These are phyloP conservation scores for Drosophila pseudoobscura DNA, from an alignment of 1,140 invertebrate species.

Conservation along the genomic window DNA sequence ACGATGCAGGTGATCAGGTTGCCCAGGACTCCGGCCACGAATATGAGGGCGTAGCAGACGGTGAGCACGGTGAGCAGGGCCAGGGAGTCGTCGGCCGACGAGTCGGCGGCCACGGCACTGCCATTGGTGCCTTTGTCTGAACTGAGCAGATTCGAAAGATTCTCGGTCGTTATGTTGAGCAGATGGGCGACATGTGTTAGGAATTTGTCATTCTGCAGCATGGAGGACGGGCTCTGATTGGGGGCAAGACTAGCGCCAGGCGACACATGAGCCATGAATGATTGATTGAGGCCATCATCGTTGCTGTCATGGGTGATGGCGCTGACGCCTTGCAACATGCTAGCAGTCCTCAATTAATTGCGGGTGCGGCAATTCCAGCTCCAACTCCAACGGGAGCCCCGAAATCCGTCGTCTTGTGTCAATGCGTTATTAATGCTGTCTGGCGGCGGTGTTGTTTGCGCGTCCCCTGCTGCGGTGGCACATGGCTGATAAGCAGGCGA, in stretches of 20 bases:
- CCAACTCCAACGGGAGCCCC: slow-evolving; percentile 1
- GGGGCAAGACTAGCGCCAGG: slow-evolving; percentile 14
- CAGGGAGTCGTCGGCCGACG: slow-evolving; percentile 82
- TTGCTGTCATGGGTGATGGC: slow-evolving; percentile 45
- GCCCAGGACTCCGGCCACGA: slow-evolving; percentile 91
- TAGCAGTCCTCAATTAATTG: slow-evolving; percentile 69
- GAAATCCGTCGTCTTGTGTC: slow-evolving; percentile 31
- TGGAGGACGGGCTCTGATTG: slow-evolving; percentile 18
- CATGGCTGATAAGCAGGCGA: slow-evolving; percentile 71
- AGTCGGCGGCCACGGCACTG: slow-evolving; percentile 32
- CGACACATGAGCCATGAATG: slow-evolving; percentile 70
- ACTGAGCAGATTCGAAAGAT: slow-evolving; percentile 70
- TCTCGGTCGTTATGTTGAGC: slow-evolving; percentile 76
- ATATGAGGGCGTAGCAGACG: slow-evolving; percentile 89
- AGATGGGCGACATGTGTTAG: slow-evolving; percentile 76
- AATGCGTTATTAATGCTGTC: slow-evolving; percentile 57
- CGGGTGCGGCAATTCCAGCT: slow-evolving; percentile 27
- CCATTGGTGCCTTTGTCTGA: slow-evolving; percentile 46
- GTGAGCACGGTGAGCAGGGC: slow-evolving; percentile 87
- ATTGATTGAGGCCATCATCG: slow-evolving; percentile 74
- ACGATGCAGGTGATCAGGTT: slow-evolving; percentile 94
- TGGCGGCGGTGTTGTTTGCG: slow-evolving; percentile 23
- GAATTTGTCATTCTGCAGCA: slow-evolving; percentile 68
- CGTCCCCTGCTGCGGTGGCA: slow-evolving; percentile 33
- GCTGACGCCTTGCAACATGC: slow-evolving; percentile 55